These are phyloP conservation scores for Acanthosepion esculentum DNA, from an alignment of 2,888 invertebrate genomes.

Conservation along the genomic window DNA sequence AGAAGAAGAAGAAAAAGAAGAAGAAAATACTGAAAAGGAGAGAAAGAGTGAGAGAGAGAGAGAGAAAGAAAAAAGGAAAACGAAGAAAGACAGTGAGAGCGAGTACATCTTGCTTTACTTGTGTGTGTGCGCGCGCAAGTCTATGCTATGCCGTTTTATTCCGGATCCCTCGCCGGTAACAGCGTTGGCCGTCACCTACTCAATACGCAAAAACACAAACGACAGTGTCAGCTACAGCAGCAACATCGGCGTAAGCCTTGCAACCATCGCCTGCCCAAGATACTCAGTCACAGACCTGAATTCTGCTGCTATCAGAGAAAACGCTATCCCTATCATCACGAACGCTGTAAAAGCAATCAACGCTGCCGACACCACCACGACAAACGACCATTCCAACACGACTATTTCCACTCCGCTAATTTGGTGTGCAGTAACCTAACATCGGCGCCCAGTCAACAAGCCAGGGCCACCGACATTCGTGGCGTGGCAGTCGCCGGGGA, in stretches of 20 bases:
- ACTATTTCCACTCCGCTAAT: neutral
- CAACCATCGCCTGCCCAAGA: neutral
- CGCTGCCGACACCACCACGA: neutral
- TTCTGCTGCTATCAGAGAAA: neutral
- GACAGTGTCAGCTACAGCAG: neutral
- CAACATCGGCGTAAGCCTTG: neutral
- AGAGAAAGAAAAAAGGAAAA: neutral
- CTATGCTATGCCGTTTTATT: neutral
- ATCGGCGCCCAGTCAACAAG: neutral
- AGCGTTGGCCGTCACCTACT: neutral
- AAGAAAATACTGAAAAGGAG: neutral
- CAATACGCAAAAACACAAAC: neutral
- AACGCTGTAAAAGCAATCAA: neutral
- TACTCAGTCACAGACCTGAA: neutral
- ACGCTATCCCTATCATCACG: too few relatives aligned
- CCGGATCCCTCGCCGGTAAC: neutral
- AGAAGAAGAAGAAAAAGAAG: neutral
- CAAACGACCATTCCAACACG: neutral
- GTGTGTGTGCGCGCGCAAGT: neutral
- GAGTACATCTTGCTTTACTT: neutral
- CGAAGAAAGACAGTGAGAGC: neutral
- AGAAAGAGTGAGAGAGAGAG: constrained; percentile 14
- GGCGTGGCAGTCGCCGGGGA: neutral
- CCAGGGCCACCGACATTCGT: neutral
- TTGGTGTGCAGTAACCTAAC: constrained; percentile 14